Evolutionary conservation across 2,113 vertebrate genomes (phyloP).

Genomic region (Sinocyclocheilus anophthalmus): DNA sequence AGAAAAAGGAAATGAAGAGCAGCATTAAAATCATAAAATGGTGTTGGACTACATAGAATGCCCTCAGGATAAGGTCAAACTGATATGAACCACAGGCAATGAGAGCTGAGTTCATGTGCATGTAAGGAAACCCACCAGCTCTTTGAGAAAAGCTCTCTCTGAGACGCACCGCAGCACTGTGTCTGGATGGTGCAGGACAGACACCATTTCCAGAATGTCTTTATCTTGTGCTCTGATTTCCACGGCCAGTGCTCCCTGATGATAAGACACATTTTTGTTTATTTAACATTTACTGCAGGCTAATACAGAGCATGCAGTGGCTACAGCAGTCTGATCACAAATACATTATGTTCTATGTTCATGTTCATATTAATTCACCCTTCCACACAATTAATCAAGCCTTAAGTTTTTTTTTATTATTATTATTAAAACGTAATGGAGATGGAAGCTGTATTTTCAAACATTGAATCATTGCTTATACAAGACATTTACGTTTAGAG

Average conservation of each 20-base stretch:
- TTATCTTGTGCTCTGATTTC: slow-evolving; percentile 90
- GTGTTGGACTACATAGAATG: background rate
- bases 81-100: background rate
- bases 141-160: slow-evolving; percentile 92
- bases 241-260: slow-evolving; percentile 90
- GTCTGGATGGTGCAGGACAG: slow-evolving; percentile 83
- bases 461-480: too few species aligned
- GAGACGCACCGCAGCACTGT: slow-evolving; percentile 92
- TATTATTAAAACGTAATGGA: too few species aligned
- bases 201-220: slow-evolving; percentile 89
- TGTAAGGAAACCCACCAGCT: slow-evolving; percentile 76
- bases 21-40: background rate
- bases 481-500: too few species aligned
- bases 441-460: too few species aligned
- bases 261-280: slow-evolving; percentile 33
- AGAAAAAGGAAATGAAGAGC: slow-evolving; percentile 9
- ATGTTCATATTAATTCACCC: too few species aligned
- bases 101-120: background rate
- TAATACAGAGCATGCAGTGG: too few species aligned
- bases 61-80: background rate
- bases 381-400: too few species aligned
- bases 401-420: too few species aligned
- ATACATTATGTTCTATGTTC: too few species aligned
- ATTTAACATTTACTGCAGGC: background rate
- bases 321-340: too few species aligned